Percentiles rank a stretch among this genome's conserved stretches.
Evolutionary conservation across 2,888 invertebrate genomes (phyloP).

Genomic region (Dascillus cervinus): DNA sequence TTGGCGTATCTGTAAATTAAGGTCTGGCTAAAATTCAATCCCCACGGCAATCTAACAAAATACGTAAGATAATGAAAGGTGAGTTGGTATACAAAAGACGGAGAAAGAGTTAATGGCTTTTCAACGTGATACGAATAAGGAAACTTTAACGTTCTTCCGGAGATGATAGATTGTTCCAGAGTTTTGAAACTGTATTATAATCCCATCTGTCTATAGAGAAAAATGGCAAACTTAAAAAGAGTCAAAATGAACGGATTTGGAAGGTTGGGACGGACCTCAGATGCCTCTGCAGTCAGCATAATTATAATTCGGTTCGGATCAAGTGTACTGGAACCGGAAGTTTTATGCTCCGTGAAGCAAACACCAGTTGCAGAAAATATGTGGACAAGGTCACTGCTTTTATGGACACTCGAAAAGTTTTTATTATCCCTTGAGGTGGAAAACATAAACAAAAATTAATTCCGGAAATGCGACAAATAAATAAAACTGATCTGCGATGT

Average conservation of each 20-base stretch:
- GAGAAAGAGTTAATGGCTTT: constrained; percentile 25
- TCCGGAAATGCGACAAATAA: too few species aligned
- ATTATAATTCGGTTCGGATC: constrained; percentile 24
- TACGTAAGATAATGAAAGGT: constrained; percentile 20
- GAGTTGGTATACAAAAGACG: constrained; percentile 14
- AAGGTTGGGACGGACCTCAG: constrained; percentile 15
- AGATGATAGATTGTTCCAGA: constrained; percentile 29
- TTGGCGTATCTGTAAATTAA: too few species aligned
- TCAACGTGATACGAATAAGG: constrained; percentile 26
- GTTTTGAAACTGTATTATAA: constrained; percentile 30
- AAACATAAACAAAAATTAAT: too few species aligned
- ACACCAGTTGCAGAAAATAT: background rate
- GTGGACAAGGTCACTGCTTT: too few species aligned
- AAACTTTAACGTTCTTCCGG: constrained; percentile 25
- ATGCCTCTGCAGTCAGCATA: constrained; percentile 18
- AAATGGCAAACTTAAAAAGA: constrained; percentile 19
- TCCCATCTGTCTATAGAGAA: constrained; percentile 26
- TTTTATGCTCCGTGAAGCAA: constrained; percentile 2
- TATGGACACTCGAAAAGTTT: too few species aligned
- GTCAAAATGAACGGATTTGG: constrained; percentile 13
- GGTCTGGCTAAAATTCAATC: constrained; percentile 17
- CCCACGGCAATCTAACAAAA: constrained; percentile 18
- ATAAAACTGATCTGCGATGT: too few species aligned
- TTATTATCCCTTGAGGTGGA: too few species aligned
- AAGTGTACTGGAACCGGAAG: constrained; percentile 11